Base-by-base conservation (phyloP, 2,113 vertebrate genomes). In the Odocoileus virginianus region DNA sequence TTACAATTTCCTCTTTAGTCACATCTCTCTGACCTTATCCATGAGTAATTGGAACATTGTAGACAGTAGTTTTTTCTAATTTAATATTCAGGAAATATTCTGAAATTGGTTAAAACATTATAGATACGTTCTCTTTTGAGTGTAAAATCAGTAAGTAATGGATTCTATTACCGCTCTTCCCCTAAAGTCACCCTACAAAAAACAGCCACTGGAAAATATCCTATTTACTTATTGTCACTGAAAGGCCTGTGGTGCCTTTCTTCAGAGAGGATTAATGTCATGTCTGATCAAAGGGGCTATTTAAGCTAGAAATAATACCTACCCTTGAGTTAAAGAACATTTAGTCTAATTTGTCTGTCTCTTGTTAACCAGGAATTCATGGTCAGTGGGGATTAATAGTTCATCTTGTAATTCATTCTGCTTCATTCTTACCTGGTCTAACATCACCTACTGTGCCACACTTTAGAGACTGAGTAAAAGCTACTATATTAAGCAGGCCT, bases 361-460 rank as follows among this genome's bases (percentile, higher is more conserved):
- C 94, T 96, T 94, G 60, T 97, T 95, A 98, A 96, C 16, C 17
- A 86, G 76, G 57, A 92, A 92, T 58, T 96, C 84, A 64, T 71
- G 95, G 90, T 96, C 60, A 90, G 55, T 88, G 17, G 45, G 43
- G 47, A 94, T 96, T 97, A 89, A 97, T 94, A 89, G 89, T 94
- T 7, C 23, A 54, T 89, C 95, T 98, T 98, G 40, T 58, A 95
- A 95, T 95, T 98, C 97, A 86, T 93, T 97, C 60, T 17, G 71
- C 9, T 90, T 97, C 79, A 96, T 97, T 88, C n/a, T 67, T 61
- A 84, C 93, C 27, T 97, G 9, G 21, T 33, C 33, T 98, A 60
- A 74, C 21, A 23, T 95, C 10, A 76, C n/a, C 96, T 94, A 79
- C 94, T 97, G 84, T 82, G 96, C 27, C 97, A 40, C 17, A 86